Conservation (phyloP, 2,888 invertebrate genomes). For the Trachelus iudaicus region DNA sequence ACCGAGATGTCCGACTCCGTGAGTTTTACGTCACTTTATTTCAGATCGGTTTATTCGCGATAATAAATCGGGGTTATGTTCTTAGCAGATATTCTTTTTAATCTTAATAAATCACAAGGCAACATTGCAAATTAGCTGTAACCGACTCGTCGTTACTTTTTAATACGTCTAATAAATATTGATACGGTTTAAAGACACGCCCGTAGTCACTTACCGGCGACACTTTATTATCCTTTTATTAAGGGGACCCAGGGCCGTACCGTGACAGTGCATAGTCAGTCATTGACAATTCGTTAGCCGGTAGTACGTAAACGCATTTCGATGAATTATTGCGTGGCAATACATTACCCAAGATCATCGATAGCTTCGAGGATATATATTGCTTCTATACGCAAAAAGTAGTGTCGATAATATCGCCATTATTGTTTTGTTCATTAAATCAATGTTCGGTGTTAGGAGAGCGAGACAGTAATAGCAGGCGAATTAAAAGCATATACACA, state of each 20-base stretch:
- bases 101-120: background rate
- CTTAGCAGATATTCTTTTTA: background rate
- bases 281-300: background rate
- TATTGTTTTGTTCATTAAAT: conserved; percentile 9
- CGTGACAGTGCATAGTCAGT: background rate
- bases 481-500: background rate
- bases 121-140: background rate
- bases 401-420: conserved; percentile 2
- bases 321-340: background rate
- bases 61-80: background rate
- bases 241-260: background rate
- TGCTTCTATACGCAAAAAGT: background rate
- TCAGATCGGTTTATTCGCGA: background rate
- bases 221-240: background rate
- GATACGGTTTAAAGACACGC: background rate
- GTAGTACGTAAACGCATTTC: background rate
- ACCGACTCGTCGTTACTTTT: background rate
- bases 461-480: background rate
- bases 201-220: background rate
- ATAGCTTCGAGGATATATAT: conserved; percentile 1
- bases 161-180: background rate
- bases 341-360: background rate
- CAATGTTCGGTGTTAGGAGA: background rate
- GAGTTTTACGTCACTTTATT: background rate
- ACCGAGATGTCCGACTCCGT: background rate